Conservation (phyloP, 2,113 vertebrate genomes). For the Onychorhynchus coronatus region DNA sequence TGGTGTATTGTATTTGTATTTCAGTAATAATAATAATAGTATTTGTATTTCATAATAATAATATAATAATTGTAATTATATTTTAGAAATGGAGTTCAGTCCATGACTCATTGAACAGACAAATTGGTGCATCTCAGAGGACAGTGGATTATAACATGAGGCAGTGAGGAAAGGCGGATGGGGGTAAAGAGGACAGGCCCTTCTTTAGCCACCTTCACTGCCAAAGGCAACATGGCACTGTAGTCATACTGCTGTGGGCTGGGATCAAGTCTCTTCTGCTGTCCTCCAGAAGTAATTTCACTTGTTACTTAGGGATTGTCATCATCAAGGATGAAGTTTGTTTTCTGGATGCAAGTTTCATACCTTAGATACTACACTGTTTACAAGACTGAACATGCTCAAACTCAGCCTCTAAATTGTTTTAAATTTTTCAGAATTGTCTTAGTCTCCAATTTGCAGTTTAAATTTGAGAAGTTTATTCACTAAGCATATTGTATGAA, state of each 20-base stretch:
- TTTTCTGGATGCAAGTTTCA: background rate
- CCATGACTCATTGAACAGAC: background rate
- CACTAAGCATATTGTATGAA: background rate
- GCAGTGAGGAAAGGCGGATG: background rate
- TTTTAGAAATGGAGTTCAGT: background rate
- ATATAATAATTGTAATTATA: background rate
- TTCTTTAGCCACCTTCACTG: background rate
- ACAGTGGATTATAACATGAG: background rate
- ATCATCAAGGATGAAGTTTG: background rate
- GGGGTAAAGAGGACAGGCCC: background rate
- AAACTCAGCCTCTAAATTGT: background rate
- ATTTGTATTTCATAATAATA: background rate
- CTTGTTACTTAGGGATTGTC: background rate
- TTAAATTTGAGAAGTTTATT: background rate
- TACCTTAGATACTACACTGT: background rate
- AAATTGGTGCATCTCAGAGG: fast-evolving
- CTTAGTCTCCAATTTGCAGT: background rate
- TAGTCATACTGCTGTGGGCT: background rate
- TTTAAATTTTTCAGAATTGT: background rate
- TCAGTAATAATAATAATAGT: background rate
- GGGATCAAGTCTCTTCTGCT: background rate
- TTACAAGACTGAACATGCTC: background rate
- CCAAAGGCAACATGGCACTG: background rate
- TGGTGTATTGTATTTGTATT: background rate
- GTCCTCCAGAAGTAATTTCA: background rate